Percentiles rank a stretch among this genome's conserved stretches.
Conservation (phyloP, 2,113 vertebrate genomes). For the Albula glossodonta region DNA sequence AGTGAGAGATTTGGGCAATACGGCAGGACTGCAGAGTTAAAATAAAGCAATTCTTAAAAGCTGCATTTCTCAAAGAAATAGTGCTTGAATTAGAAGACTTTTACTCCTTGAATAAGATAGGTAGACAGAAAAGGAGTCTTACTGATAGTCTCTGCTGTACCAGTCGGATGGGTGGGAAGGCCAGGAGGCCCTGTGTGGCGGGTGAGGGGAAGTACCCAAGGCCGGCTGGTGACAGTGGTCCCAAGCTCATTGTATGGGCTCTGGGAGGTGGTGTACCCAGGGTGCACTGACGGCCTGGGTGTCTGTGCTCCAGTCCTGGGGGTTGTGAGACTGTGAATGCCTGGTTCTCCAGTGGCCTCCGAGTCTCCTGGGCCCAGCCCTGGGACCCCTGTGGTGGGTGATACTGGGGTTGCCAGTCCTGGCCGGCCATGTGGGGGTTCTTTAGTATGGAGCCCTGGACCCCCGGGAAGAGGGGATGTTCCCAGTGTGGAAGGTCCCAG, state of each 20-base stretch:
- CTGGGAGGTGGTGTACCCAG: conserved; percentile 8
- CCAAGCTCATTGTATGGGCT: conserved; percentile 19
- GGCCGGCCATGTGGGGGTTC: conserved; percentile 52
- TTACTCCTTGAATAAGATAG: background rate
- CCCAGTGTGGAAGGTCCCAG: conserved; percentile 23
- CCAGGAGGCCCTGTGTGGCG: conserved; percentile 42
- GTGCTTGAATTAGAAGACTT: background rate
- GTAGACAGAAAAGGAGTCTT: background rate
- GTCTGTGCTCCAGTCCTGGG: background rate
- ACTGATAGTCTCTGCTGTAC: background rate
- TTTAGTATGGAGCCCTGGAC: conserved; percentile 55
- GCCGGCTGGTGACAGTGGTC: conserved; percentile 39
- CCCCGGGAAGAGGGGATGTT: conserved; percentile 27
- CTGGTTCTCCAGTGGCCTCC: conserved; percentile 50
- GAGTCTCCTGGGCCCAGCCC: conserved; percentile 6
- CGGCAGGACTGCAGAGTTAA: background rate
- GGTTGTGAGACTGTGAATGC: conserved; percentile 33
- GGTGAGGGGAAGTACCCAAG: conserved; percentile 46
- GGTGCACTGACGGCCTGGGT: no score
- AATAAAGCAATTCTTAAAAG: background rate
- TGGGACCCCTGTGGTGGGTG: conserved; percentile 29
- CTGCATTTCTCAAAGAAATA: background rate
- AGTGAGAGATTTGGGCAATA: background rate
- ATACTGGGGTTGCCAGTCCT: conserved; percentile 40
- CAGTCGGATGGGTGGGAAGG: background rate